A percentile compares a stretch with the other conserved stretches of the same genome.
Evolutionary conservation across 2,113 vertebrate species (phyloP).

Genomic region (Hemiscyllium ocellatum): DNA sequence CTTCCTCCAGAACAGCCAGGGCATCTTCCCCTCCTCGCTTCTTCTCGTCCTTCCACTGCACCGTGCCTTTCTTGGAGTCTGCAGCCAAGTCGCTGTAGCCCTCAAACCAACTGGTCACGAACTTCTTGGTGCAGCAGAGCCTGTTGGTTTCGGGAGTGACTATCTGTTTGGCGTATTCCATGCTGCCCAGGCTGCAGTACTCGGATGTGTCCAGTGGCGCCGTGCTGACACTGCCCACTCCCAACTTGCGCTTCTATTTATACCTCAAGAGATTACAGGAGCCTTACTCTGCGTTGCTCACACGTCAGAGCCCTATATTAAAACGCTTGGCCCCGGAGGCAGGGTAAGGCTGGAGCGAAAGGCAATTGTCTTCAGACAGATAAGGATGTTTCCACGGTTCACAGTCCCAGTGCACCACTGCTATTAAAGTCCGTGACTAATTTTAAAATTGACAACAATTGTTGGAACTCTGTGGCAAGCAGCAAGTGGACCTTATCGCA

Average conservation of each 20-base stretch:
- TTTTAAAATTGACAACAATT: background rate
- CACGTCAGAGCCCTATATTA: conserved; percentile 30
- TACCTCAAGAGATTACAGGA: conserved; percentile 34
- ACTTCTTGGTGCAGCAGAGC: conserved; percentile 47
- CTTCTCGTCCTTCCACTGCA: conserved; percentile 48
- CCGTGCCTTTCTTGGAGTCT: conserved; percentile 47
- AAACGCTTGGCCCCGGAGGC: background rate
- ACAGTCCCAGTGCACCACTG: background rate
- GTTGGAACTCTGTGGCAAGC: background rate
- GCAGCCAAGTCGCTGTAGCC: conserved; percentile 46
- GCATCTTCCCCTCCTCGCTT: conserved; percentile 45
- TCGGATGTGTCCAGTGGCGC: too few species aligned
- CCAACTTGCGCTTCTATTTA: conserved; percentile 41
- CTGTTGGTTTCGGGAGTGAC: conserved; percentile 47
- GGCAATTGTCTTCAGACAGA: background rate
- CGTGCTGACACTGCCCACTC: too few species aligned
- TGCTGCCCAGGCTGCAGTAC: background rate
- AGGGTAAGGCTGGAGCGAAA: background rate
- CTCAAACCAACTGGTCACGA: conserved; percentile 45
- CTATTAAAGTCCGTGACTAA: background rate
- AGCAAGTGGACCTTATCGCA: background rate
- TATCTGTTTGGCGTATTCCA: conserved; percentile 41
- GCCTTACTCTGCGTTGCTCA: background rate
- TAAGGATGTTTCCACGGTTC: background rate
- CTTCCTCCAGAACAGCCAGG: conserved; percentile 52